A percentile compares a stretch with the other conserved stretches of the same genome.
Evolutionary conservation across 1,140 invertebrate species (phyloP).

Genomic region (Drosophila neocordata): DNA sequence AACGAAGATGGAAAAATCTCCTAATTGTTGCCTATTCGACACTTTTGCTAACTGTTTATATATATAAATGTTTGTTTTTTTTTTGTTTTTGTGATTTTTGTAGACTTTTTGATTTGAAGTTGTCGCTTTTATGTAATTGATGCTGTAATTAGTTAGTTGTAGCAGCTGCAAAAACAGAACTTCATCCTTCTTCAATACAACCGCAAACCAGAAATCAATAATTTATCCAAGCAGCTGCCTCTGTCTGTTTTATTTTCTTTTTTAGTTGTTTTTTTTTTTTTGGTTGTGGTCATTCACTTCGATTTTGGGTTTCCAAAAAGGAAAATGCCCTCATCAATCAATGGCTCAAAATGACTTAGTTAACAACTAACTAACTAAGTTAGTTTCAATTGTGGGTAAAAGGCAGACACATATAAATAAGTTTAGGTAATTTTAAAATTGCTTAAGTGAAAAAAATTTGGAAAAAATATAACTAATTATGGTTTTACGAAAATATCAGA

Average conservation of each 20-base stretch:
- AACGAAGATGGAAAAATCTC: neutral
- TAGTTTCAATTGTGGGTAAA: neutral
- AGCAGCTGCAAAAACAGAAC: conserved; percentile 36
- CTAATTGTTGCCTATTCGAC: conserved; percentile 10
- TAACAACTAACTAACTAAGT: conserved; percentile 6
- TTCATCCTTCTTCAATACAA: conserved; percentile 36
- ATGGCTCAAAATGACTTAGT: conserved; percentile 37
- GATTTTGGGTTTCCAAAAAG: neutral
- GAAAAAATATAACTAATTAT: neutral
- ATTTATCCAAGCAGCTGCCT: conserved; percentile 39
- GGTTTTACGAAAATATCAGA: no score
- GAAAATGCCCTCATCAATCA: conserved; percentile 24
- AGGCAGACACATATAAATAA: neutral
- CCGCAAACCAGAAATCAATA: conserved; percentile 50
- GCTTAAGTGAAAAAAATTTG: neutral
- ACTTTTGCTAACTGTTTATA: conserved; percentile 1
- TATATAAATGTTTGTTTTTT: neutral
- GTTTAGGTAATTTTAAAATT: neutral
- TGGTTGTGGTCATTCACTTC: conserved; percentile 6
- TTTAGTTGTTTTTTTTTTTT: neutral
- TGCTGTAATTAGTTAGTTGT: conserved; percentile 7
- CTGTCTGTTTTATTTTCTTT: conserved; percentile 15
- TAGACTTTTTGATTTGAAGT: neutral
- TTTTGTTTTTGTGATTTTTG: neutral
- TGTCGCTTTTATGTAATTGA: conserved; percentile 5